Percentiles rank a stretch among this genome's conserved stretches.
These are phyloP conservation scores for Callionymus lyra DNA, from an alignment of 2,113 vertebrate species.

Conservation along the genomic window DNA sequence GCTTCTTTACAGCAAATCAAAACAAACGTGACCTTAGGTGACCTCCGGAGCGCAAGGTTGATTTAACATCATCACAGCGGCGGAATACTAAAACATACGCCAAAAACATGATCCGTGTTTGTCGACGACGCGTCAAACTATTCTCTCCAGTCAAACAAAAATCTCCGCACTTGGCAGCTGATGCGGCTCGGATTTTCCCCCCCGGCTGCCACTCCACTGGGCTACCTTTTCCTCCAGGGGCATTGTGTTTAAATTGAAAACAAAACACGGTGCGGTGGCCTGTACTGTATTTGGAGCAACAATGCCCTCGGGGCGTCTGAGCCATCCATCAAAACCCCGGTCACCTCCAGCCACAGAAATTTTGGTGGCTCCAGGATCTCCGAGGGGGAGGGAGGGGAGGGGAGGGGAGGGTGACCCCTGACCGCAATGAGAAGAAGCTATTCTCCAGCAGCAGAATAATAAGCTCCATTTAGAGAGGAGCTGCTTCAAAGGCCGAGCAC, in stretches of 20 bases:
- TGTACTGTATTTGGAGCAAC: conserved; percentile 41
- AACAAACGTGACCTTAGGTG: too few relatives aligned
- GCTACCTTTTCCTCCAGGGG: conserved; percentile 32
- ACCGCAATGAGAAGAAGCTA: conserved; percentile 49
- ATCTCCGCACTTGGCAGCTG: conserved; percentile 1
- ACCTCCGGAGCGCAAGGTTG: too few relatives aligned
- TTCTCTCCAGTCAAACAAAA: neutral
- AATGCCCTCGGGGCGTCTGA: conserved; percentile 35
- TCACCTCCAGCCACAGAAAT: conserved; percentile 23
- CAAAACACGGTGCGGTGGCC: conserved; percentile 30
- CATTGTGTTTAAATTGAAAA: conserved; percentile 46
- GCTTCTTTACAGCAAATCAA: too few relatives aligned
- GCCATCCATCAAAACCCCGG: conserved; percentile 50
- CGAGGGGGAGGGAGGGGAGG: conserved; percentile 38
- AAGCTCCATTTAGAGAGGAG: conserved; percentile 54
- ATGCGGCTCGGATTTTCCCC: conserved; percentile 12
- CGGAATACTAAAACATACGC: conserved; percentile 11
- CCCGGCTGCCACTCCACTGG: conserved; percentile 16
- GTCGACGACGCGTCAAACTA: too few relatives aligned
- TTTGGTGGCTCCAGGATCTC: conserved; percentile 57
- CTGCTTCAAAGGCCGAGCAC: conserved; percentile 53
- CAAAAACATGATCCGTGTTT: too few relatives aligned
- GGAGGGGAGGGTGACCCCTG: conserved; percentile 46
- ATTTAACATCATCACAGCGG: too few relatives aligned
- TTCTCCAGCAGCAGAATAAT: conserved; percentile 56